Base-by-base conservation (phyloP, 2,113 vertebrate species). In the Crypturellus undulatus region DNA sequence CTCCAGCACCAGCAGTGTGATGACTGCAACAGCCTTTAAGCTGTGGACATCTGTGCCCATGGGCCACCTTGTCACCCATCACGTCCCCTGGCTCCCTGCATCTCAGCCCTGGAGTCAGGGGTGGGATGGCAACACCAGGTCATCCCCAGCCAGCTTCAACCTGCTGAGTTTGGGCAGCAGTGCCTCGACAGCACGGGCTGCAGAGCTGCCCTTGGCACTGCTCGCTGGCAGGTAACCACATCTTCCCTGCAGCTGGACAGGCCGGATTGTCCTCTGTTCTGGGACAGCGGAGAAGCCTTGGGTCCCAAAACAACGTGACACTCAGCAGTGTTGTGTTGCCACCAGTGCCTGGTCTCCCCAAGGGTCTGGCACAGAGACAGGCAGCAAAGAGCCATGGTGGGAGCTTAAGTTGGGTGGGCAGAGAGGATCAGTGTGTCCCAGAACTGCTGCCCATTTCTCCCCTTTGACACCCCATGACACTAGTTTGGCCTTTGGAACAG, bases 321-420 rank as follows among this genome's bases (percentile, higher is more conserved):
- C 19, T 10, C 0, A 4, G 58, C 34, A 34, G 38, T 9, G 9
- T 38, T 9, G 38, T 38, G 38, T 38, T 12, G 45, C 43, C 30
- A 63, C 20, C 54, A 56, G 56, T 73, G 79, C 42, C 0, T 0
- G 10, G 2, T 62, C 6, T 18, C 24, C 52, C 30, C 1, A 1
- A 14, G 71, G 38, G 72, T 47, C 36, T 68, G 47, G 25, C 34
- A 28, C n/a, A 2, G 8, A 40, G 32, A 64, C 12, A 30, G 43
- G 20, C 42, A 65, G 67, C 42, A 32, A n/a, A 13, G 51, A 72
- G 54, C 17, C 40, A 12, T 20, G 49, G 52, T 11, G 22, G 42
- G 40, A 71, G 63, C 24, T 54, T 40, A 18, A 45, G 67, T 79
- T 49, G 70, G n/a, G 65, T 22, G 32, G 19, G 22, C 13, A 47